Evolutionary conservation across 2,888 invertebrate species (phyloP), one percentile per base, ranked within the genome.

Genomic region (Stenodema calcarata): DNA sequence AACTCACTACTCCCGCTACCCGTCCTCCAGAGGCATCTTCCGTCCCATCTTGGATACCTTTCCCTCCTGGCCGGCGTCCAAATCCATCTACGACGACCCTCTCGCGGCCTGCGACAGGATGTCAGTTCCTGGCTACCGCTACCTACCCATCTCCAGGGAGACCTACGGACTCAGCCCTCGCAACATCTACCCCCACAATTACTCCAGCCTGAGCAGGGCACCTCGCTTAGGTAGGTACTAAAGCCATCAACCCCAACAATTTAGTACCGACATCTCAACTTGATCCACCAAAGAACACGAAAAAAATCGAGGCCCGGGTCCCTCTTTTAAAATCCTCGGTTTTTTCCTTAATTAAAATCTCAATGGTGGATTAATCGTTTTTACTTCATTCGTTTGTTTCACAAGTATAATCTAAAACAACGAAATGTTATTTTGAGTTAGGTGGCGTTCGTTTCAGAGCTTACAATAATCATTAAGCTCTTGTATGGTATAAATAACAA

Each of bases 91-190:
- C 92, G 96, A 96, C 91, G 96, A 96, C 91, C 96, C 96, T 90
- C 92, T 94, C 88, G 94, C 93, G 90, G 95, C 96, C 89, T 94
- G 94, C 89, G 96, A 96, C 92, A 95, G 97, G 92, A 96, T 97
- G 93, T 93, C 95, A 91, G 95, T 95, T 87, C 95, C 96, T 91
- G 97, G 97, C 90, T 97, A 97, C 94, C 95, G 96, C 92, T 97
- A 97, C 93, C 93, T 96, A 92, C 97, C 97, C 90, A 95, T 97
- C 90, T 96, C 96, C 92, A 95, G 97, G 91, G 96, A 97, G 91
- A 95, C 94, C 91, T 97, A 97, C 92, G 97, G 97, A 89, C 96
- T 97, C 92, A 95, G 96, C 90, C 97, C 97, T 90, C 94, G 96
- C 92, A 93, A 95, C 91, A 95, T 97, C 93, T 96, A 95, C 92